These are phyloP conservation scores for Peromyscus maniculatus DNA, from an alignment of 2,113 vertebrate genomes.

Conservation along the genomic window DNA sequence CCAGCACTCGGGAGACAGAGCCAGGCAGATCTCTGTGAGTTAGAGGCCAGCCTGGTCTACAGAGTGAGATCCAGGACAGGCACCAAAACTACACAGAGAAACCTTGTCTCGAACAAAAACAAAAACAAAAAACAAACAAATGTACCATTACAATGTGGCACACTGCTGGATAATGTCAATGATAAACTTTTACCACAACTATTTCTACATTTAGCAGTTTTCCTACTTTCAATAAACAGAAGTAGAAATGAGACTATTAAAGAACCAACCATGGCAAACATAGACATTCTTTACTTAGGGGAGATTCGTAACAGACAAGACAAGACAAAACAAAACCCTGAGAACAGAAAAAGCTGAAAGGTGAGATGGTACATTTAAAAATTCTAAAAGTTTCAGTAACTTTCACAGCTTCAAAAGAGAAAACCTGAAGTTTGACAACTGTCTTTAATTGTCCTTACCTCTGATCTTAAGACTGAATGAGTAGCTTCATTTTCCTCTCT, in stretches of 20 bases:
- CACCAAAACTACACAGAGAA: too few relatives aligned
- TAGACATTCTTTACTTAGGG: constrained; percentile 28
- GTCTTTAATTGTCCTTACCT: constrained; percentile 89
- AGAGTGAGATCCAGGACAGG: too few relatives aligned
- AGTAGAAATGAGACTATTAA: not conserved
- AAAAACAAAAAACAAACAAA: not conserved
- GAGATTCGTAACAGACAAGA: not conserved
- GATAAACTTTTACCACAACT: constrained; percentile 5
- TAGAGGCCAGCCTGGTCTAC: too few relatives aligned
- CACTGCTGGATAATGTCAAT: not conserved
- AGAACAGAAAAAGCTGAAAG: constrained; percentile 3
- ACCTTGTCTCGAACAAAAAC: too few relatives aligned
- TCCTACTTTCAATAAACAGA: constrained; percentile 3
- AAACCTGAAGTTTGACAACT: constrained; percentile 36
- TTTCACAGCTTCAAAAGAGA: constrained; percentile 32
- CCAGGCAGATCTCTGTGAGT: too few relatives aligned
- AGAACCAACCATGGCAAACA: not conserved
- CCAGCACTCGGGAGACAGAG: too few relatives aligned
- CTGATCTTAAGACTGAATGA: constrained; percentile 91
- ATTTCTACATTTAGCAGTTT: not conserved
- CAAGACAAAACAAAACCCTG: not conserved
- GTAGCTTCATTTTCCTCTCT: constrained; percentile 91
- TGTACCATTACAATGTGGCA: not conserved
- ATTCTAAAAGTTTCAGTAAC: constrained; percentile 15
- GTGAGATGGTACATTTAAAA: not conserved